Evolutionary conservation across 2,797 vertebrate genomes (phyloP).

Genomic region (Heterohyrax brucei): DNA sequence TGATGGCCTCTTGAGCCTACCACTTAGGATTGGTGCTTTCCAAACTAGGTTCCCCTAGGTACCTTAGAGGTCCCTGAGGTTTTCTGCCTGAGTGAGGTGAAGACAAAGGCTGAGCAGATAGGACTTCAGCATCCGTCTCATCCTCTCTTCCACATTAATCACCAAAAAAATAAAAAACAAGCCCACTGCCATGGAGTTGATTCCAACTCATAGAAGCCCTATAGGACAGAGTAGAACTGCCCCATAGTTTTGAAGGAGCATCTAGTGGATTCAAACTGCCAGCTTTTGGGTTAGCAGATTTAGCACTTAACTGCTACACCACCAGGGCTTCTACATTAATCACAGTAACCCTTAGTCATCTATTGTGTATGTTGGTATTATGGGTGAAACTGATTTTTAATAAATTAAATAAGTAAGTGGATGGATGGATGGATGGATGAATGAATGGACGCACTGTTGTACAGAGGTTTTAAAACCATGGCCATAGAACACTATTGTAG

Average conservation of each 20-base stretch:
- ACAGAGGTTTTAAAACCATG: neutral
- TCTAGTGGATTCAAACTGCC: too few relatives aligned
- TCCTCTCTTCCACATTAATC: neutral
- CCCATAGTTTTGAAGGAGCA: too few relatives aligned
- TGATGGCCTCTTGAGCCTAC: neutral
- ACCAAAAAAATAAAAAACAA: too few relatives aligned
- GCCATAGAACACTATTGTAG: neutral
- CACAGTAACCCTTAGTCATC: neutral
- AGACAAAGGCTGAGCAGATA: neutral
- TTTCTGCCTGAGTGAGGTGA: neutral
- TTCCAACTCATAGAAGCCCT: too few relatives aligned
- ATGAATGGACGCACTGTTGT: neutral
- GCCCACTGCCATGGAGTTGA: too few relatives aligned
- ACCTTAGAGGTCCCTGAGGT: neutral
- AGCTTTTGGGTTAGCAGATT: too few relatives aligned
- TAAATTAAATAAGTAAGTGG: neutral
- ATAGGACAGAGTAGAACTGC: too few relatives aligned
- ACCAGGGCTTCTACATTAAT: too few relatives aligned
- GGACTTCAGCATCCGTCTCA: neutral
- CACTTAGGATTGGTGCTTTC: neutral
- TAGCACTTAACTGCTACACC: too few relatives aligned
- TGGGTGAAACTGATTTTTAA: neutral
- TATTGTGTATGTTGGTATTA: neutral
- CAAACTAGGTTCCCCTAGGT: neutral
- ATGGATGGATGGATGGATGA: too few relatives aligned